Evolutionary conservation across 2,888 invertebrate genomes (phyloP).

Genomic region (Lasioglossum morio): DNA sequence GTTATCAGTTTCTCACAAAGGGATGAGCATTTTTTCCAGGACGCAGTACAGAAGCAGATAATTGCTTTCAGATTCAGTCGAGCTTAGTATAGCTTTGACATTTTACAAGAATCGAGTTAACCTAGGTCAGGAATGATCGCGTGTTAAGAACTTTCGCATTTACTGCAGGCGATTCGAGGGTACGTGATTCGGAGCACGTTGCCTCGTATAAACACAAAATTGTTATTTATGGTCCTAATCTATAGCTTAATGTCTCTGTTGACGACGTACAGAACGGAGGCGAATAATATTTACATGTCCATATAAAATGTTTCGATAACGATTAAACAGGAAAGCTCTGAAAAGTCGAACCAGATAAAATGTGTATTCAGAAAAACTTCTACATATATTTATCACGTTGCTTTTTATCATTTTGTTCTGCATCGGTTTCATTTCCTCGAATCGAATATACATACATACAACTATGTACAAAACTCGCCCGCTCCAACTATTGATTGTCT

Average conservation of each 20-base stretch:
- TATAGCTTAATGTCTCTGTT: not conserved
- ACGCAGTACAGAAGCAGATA: not conserved
- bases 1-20: not conserved
- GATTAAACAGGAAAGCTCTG: not conserved
- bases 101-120: not conserved
- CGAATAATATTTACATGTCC: not conserved
- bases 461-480: constrained; percentile 52
- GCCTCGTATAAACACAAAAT: not conserved
- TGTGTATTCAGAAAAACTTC: not conserved
- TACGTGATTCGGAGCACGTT: constrained; percentile 21
- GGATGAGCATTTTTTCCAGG: not conserved
- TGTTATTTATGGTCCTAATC: not conserved
- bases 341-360: not conserved
- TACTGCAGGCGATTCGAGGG: not conserved
- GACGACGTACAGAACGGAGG: not conserved
- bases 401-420: not conserved
- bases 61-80: not conserved
- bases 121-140: constrained; percentile 18
- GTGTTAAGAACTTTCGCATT: not conserved
- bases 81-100: not conserved
- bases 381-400: not conserved
- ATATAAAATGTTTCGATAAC: not conserved
- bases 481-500: constrained; percentile 69
- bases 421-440: not conserved
- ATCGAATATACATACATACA: constrained; percentile 11